Base-by-base conservation (phyloP, 1,140 invertebrate genomes). In the Trichomalopsis sarcophagae region DNA sequence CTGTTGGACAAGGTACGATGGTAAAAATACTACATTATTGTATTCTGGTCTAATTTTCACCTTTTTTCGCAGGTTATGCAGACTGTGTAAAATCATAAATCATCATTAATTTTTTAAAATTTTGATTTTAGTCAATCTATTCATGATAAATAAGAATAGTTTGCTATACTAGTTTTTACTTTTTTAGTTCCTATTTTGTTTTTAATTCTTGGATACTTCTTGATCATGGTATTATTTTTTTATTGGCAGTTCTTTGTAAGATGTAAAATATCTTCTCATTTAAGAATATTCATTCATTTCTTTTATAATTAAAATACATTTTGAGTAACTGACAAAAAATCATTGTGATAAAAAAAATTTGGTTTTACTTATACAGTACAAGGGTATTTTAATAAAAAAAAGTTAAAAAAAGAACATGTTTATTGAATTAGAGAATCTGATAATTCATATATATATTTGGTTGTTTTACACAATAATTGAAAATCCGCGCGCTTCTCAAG, bases 11-110 rank as follows among this genome's bases (percentile, higher is more conserved):
- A 71, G 30, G 68, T 71, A 33, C 2, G 33, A 71, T 7, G 47
- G 14, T 21, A 71, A 71, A 6, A 71, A 71, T 13, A 71, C 4
- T 21, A 71, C 10, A n/a, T 71, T 69, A 23, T 4, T 55, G 2
- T 71, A 71, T 30, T 30, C 27, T 71, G 17, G 4, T 21, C 55
- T 75, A 44, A 36, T 75, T 75, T 9, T n/a, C n/a, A 21, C 4
- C 10, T 75, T 21, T 40, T 75, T 40, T 75, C 44, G 14, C 17
- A 75, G 73, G 73, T 30, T 75, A 75, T 44, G 36, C 73, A 44
- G 36, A 2, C 9, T 7, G 30, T 21, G 44, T 75, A n/a, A 75
- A 75, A 75, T 71, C n/a, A 75, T 40, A 11, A 75, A 75, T 75
- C 73, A 71, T 23, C 13, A 13, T 75, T 40, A n/a, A 30, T 75